phyloP scores from a whole-genome alignment of 2,888 invertebrate genomes.

The Pyrrhosoma nymphula region DNA sequence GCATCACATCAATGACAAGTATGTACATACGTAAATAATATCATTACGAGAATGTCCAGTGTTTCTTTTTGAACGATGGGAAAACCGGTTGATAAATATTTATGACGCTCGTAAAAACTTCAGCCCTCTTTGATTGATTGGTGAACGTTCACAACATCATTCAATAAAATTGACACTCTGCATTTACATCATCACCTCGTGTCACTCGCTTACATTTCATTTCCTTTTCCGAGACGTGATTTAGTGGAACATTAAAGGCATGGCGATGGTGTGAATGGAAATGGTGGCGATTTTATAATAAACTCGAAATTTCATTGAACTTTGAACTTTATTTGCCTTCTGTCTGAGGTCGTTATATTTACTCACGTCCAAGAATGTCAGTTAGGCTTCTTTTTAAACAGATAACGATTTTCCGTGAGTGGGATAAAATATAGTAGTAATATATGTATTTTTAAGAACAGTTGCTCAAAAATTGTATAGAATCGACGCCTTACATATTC shows the following conservation, averaged over 20 bases:
- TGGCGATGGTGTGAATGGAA: background rate
- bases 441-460: too few relatives aligned
- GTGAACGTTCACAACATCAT: background rate
- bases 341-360: too few relatives aligned
- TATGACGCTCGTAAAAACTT: conserved; percentile 13
- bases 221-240: background rate
- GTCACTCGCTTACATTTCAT: background rate
- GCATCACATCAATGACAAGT: background rate
- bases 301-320: background rate
- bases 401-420: too few relatives aligned
- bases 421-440: too few relatives aligned
- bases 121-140: background rate
- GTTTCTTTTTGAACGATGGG: background rate
- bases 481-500: too few relatives aligned
- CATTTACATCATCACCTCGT: background rate
- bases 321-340: too few relatives aligned
- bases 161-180: conserved; percentile 7
- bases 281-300: background rate
- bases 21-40: background rate
- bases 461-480: too few relatives aligned
- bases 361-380: too few relatives aligned
- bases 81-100: conserved; percentile 22
- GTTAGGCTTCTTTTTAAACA: too few relatives aligned
- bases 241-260: background rate
- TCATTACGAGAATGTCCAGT: background rate